Evolutionary conservation across 2,888 invertebrate species (phyloP), one percentile per base, ranked within the genome.

Genomic region (Ethmia dodecea): DNA sequence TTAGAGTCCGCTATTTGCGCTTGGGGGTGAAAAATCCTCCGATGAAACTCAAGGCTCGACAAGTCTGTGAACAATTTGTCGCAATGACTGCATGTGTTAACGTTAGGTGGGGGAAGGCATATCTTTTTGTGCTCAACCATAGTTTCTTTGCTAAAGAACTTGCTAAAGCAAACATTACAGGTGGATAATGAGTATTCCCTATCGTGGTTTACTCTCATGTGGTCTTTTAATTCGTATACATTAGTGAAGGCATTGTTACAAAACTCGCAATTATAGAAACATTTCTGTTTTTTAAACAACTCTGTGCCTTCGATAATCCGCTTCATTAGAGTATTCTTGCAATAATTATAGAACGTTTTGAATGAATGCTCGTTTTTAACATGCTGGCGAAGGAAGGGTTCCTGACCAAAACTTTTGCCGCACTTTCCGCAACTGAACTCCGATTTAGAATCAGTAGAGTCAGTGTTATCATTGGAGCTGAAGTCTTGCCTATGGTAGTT

Each of bases 111-210:
- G 0, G 75, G 73, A 0, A 73, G 6, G 28, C 81, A 83, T 0
- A 54, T 45, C 35, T 60, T 70, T 31, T 60, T 77, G 33, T 83
- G 81, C 0, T 63, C 57, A 0, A 13, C 5, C 30, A 76, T 57
- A 0, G 64, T 55, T 42, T 76, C 74, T 20, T 70, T 70, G 8
- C 65, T 70, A 30, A 58, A 73, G 35, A 81, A 81, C 39, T 72
- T 79, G 4, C 44, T 56, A 32, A 76, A 83, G 25, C 81, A 83
- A 0, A 83, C 80, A 34, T 81, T 79, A 33, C 81, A 83, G 0
- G 63, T 70, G 0, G 68, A 69, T 0, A 73, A 31, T 1, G 48
- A 51, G 27, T 76, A 78, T 15, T 78, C 72, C 2, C 43, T 64
- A 1, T 73, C 72, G 10, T 81, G 81, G 1, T 43, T 58, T 0